phyloP scores from a whole-genome alignment of 2,113 vertebrate species.

The Clinocottus analis region DNA sequence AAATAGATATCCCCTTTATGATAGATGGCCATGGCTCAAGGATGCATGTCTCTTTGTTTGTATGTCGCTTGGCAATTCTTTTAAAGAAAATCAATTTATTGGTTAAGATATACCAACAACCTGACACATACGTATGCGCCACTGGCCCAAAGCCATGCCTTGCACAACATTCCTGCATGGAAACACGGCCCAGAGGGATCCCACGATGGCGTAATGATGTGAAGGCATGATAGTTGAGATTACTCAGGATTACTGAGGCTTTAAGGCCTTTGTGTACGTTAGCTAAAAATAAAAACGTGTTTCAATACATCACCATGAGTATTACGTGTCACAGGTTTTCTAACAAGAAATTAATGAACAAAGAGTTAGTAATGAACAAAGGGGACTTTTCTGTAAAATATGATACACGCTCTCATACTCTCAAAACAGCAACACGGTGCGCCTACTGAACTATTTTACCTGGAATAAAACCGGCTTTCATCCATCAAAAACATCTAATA shows the following conservation, averaged over 20 bases:
- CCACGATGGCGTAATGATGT: background rate
- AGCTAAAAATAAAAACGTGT: background rate
- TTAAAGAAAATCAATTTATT: background rate
- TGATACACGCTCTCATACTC: too few relatives aligned
- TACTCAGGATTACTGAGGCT: too few relatives aligned
- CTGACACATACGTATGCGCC: background rate
- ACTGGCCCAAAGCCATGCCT: background rate
- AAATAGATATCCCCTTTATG: background rate
- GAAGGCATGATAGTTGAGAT: background rate
- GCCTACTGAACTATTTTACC: background rate
- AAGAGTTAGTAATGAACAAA: background rate
- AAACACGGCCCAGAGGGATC: background rate
- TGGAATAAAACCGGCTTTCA: slow-evolving; percentile 6
- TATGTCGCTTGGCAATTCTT: background rate
- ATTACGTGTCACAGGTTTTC: background rate
- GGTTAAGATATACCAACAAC: background rate
- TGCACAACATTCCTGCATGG: background rate
- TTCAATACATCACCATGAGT: background rate
- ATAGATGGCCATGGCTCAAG: background rate
- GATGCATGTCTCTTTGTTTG: background rate
- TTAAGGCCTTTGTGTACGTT: too few relatives aligned
- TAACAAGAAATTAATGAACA: background rate
- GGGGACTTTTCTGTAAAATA: too few relatives aligned
- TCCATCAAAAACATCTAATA: slow-evolving; percentile 4
- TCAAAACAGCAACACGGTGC: background rate